phyloP scores from a whole-genome alignment of 2,113 vertebrate species.

The Pseudolaguvia tuberculata region DNA sequence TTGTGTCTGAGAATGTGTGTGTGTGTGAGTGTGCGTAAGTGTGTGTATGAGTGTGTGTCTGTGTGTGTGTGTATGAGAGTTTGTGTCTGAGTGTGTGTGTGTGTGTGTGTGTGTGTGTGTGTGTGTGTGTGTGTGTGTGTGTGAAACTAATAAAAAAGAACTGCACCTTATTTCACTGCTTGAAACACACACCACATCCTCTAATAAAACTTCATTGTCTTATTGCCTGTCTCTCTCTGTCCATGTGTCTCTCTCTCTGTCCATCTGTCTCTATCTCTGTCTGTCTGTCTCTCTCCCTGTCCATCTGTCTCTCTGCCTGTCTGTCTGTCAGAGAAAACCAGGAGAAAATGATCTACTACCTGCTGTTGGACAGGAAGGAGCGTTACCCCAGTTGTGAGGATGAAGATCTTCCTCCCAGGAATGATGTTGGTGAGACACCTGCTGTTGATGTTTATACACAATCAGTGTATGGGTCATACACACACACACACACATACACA shows the following conservation, averaged over 20 bases:
- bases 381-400: slow-evolving; percentile 91
- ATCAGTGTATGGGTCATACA: no score
- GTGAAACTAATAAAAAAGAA: no score
- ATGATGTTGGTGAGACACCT: slow-evolving; percentile 73
- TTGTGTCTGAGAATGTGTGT: no score
- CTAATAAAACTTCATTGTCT: no score
- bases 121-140: no score
- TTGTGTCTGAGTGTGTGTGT: neutral
- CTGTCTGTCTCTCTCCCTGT: neutral
- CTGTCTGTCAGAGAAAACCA: slow-evolving; percentile 78
- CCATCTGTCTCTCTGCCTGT: neutral
- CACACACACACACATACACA: no score
- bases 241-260: neutral
- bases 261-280: neutral
- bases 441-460: neutral
- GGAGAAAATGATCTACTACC: slow-evolving; percentile 92
- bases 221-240: no score
- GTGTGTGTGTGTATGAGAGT: neutral
- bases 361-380: slow-evolving; percentile 87
- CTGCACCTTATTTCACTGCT: no score
- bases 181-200: no score
- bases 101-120: neutral
- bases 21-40: neutral
- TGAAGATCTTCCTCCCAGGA: slow-evolving; percentile 82
- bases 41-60: neutral